Evolutionary conservation across 64 coral and sea anemone species (phyloP).

Genomic region (Montipora capricornis): DNA sequence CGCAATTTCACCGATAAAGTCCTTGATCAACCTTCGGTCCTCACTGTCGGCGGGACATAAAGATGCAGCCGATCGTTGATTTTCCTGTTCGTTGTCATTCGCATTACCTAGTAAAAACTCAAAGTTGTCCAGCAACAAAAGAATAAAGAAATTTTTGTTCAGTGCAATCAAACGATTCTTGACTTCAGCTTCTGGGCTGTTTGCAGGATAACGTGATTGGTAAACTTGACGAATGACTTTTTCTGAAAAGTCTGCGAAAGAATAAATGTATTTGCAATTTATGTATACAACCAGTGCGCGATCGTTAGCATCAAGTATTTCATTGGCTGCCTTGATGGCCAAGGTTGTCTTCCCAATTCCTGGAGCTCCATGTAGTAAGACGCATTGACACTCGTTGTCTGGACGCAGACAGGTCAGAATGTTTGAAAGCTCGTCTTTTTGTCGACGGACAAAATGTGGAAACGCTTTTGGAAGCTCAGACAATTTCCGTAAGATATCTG

Average conservation of each 20-base stretch:
- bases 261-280: not conserved
- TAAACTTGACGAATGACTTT: constrained; percentile 5
- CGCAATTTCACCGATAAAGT: not conserved
- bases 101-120: too few species aligned
- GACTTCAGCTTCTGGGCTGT: not conserved
- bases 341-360: constrained; percentile 9
- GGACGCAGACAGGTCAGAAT: not conserved
- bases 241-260: not conserved
- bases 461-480: not conserved
- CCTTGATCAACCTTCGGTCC: not conserved
- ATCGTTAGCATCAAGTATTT: not conserved
- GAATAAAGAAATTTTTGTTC: not conserved
- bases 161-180: not conserved
- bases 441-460: constrained; percentile 29
- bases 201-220: not conserved
- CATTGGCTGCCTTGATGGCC: constrained; percentile 11
- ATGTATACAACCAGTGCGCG: not conserved
- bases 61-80: too few species aligned
- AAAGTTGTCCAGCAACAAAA: not conserved
- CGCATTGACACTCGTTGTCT: not conserved
- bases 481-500: not conserved
- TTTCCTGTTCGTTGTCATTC: too few species aligned
- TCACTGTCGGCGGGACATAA: not conserved
- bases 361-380: not conserved
- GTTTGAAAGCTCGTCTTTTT: not conserved